phyloP scores from a whole-genome alignment of 2,888 invertebrate species.

The Eulithis testata region DNA sequence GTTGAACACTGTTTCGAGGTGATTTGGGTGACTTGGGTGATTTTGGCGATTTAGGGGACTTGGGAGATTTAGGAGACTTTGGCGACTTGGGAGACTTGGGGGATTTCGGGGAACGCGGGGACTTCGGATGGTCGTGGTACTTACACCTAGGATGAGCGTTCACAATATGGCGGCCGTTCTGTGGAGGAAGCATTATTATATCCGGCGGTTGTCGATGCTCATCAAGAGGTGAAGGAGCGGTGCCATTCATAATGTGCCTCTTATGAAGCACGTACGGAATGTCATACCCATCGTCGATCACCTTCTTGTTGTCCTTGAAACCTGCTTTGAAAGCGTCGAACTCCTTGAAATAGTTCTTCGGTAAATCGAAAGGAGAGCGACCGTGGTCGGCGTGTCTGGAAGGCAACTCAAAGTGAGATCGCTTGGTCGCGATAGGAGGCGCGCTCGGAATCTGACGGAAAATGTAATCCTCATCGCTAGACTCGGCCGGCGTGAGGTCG shows the following conservation, averaged over 20 bases:
- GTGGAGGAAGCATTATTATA: conserved; percentile 76
- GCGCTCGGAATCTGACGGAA: conserved; percentile 91
- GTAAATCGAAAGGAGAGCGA: conserved; percentile 88
- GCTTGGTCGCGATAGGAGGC: conserved; percentile 88
- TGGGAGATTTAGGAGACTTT: conserved; percentile 87
- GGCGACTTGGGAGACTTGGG: conserved; percentile 86
- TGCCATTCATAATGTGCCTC: conserved; percentile 93
- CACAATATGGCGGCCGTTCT: conserved; percentile 76
- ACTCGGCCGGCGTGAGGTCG: conserved; percentile 93
- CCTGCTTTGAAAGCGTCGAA: conserved; percentile 85
- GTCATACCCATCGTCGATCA: conserved; percentile 85
- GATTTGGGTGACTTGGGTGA: conserved; percentile 84
- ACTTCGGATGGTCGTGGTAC: conserved; percentile 81
- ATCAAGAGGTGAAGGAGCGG: conserved; percentile 86
- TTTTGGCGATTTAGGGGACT: conserved; percentile 86
- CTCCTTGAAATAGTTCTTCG: conserved; percentile 89
- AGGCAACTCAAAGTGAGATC: conserved; percentile 88
- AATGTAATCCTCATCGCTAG: conserved; percentile 92
- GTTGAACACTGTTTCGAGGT: conserved; percentile 71
- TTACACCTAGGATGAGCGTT: conserved; percentile 79
- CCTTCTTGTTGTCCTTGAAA: conserved; percentile 79
- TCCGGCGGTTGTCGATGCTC: conserved; percentile 75
- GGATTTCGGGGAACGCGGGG: conserved; percentile 76
- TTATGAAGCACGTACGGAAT: conserved; percentile 94
- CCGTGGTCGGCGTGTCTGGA: conserved; percentile 83